Evolutionary conservation across 2,797 vertebrate genomes (phyloP).

Genomic region (Hapalemur alaotrensis): DNA sequence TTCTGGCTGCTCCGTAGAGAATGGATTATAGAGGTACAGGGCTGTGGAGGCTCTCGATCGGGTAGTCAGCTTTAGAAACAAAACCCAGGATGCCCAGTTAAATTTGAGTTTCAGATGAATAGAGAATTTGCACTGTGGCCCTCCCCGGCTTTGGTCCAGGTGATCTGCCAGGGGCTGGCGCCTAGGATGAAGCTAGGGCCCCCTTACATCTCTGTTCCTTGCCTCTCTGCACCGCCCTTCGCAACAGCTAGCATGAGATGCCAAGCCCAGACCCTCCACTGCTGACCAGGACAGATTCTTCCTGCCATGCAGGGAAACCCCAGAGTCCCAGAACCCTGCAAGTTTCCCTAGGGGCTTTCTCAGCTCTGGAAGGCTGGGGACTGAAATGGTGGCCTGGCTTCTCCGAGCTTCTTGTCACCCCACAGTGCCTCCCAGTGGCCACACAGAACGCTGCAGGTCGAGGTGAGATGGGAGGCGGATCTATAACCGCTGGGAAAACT

Average conservation of each 20-base stretch:
- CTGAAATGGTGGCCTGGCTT: background rate
- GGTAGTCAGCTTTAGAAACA: constrained; percentile 31
- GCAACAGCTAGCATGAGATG: background rate
- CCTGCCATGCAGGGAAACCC: background rate
- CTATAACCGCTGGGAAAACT: background rate
- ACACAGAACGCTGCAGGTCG: background rate
- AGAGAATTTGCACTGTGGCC: background rate
- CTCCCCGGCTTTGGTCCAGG: background rate
- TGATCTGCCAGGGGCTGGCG: background rate
- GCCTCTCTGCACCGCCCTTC: background rate
- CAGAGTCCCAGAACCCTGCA: background rate
- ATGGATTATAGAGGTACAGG: background rate
- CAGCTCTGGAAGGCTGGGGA: background rate
- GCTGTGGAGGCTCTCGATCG: background rate
- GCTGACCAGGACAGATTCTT: background rate
- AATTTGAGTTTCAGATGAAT: constrained; percentile 18
- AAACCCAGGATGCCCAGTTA: background rate
- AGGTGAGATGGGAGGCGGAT: background rate
- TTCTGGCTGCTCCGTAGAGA: background rate
- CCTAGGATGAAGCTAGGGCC: background rate
- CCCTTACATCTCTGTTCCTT: background rate
- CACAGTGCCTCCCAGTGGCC: constrained; percentile 27
- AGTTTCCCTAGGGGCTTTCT: background rate
- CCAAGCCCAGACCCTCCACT: background rate
- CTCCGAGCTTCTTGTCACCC: background rate